Evolutionary conservation across 2,888 invertebrate species (phyloP).

Genomic region (Lacanobia oleracea): DNA sequence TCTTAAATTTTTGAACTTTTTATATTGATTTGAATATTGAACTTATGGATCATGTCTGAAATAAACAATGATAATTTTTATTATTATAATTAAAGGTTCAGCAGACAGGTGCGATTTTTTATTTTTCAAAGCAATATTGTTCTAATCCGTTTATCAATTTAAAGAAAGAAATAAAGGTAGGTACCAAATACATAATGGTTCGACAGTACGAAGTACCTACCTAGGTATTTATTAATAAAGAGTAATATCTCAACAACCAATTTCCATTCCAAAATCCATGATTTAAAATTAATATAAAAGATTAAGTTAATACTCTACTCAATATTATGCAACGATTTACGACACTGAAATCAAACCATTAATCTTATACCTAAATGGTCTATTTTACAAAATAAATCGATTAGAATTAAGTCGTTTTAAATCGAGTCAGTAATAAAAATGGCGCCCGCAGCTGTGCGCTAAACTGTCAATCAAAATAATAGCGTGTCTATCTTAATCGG

Average conservation of each 20-base stretch:
- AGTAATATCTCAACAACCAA: background rate
- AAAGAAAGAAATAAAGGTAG: too few relatives aligned
- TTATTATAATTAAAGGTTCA: too few relatives aligned
- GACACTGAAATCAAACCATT: slow-evolving; percentile 35
- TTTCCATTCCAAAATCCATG: background rate
- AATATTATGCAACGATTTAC: slow-evolving; percentile 28
- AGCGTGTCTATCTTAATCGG: slow-evolving; percentile 21
- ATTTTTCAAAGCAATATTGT: too few relatives aligned
- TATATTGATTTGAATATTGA: too few relatives aligned
- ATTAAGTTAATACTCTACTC: background rate
- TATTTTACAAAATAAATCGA: slow-evolving; percentile 54
- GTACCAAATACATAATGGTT: too few relatives aligned
- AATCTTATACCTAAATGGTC: slow-evolving; percentile 42
- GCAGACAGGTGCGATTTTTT: too few relatives aligned
- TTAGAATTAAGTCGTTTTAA: slow-evolving; percentile 40
- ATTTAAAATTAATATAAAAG: background rate
- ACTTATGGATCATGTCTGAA: too few relatives aligned
- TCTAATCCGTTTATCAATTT: too few relatives aligned
- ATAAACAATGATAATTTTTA: too few relatives aligned
- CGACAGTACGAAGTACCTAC: too few relatives aligned
- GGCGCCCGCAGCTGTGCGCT: slow-evolving; percentile 39
- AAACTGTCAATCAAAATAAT: slow-evolving; percentile 57
- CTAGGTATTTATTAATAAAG: background rate
- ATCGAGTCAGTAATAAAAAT: slow-evolving; percentile 41
- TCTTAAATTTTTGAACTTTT: too few relatives aligned